phyloP scores from a whole-genome alignment of 2,113 vertebrate genomes.

The Platycercus adscitus region DNA sequence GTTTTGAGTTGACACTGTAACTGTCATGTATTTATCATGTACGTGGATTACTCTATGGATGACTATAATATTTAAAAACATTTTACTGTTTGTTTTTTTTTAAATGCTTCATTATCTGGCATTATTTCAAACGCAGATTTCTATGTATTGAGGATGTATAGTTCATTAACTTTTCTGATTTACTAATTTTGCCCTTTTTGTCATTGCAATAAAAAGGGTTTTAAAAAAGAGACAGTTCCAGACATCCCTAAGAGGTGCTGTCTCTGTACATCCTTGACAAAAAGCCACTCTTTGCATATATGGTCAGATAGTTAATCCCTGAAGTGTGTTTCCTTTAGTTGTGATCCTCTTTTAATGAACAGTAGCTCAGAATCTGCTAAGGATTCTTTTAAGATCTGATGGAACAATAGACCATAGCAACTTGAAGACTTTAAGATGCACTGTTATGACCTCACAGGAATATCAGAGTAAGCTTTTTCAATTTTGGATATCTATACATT shows the following conservation, averaged over 20 bases:
- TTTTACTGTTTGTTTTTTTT: neutral
- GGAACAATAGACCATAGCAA: rapidly evolving
- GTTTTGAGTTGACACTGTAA: neutral
- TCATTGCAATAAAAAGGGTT: neutral
- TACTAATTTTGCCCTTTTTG: neutral
- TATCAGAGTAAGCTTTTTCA: neutral
- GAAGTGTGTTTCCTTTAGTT: neutral
- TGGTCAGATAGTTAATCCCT: neutral
- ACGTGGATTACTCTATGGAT: neutral
- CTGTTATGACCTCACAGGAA: neutral
- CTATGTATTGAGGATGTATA: neutral
- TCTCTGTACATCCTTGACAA: neutral
- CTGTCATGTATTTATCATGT: neutral
- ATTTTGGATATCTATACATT: neutral
- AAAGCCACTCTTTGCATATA: neutral
- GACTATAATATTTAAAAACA: neutral
- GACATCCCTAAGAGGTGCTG: neutral
- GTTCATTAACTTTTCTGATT: neutral
- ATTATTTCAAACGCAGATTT: neutral
- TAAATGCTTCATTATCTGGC: neutral
- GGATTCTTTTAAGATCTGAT: neutral
- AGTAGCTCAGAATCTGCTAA: neutral
- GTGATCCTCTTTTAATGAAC: neutral
- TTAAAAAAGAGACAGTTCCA: neutral
- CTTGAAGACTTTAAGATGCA: neutral